Evolutionary conservation across 2,888 invertebrate genomes (phyloP), one percentile per base, ranked within the genome.

Genomic region (Xestia rhomboidea): DNA sequence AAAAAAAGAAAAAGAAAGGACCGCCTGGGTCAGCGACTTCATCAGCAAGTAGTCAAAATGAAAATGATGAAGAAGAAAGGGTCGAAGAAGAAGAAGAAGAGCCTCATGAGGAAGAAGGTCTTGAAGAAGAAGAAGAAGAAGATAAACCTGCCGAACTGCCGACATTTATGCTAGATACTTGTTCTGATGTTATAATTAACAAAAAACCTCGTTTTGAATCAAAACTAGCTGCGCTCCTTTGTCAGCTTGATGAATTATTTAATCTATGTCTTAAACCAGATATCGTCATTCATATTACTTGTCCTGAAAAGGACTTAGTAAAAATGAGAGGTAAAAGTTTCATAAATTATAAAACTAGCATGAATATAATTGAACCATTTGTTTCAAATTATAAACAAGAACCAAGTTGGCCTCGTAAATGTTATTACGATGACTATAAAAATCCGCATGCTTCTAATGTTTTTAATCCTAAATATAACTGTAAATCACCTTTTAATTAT

Each of bases 241-340:
- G 92, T 70, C 96, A 96, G 89, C 81, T 95, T 57, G 80, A 93
- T 74, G 89, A 92, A 73, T n/a, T 96, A 73, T 94, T 95, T 57
- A 88, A 90, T 74, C 92, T 95, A 84, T 82, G 90, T 44, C 81
- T 95, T 76, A 93, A 93, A 81, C 96, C 97, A n/a, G 92, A 95
- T 85, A 89, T 97, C 63, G 94, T 98, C 38, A 96, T 98, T 85
- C 97, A 97, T 87, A 89, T 97, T 1, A 95, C 95, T 62, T 97
- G 97, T 82, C 95, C 97, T 41, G 97, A 97, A 82, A 91, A 90
- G 71, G 97, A 97, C 88, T 93, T 97, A n/a, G 87, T 97, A 41
- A 93, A 93, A 27, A 97, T 94, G 90, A 94, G 92, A 87, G 83
- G 73, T 68, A 91, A 92, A 68, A 95, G 92, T 85, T 95, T 90